phyloP scores from a whole-genome alignment of 1,140 invertebrate species.

The Monomorium pharaonis region DNA sequence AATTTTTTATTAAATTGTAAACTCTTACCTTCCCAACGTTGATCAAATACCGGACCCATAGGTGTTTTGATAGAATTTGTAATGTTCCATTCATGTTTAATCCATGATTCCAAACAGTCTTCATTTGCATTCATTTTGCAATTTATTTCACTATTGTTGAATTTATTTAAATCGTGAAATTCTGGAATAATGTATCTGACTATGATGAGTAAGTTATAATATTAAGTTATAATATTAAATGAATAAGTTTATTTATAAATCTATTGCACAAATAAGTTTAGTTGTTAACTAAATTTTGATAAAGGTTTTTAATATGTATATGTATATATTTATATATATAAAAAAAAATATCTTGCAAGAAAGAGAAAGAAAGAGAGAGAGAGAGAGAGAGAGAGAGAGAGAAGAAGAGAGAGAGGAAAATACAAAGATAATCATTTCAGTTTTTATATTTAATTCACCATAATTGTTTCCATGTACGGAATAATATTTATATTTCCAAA shows the following conservation, averaged over 20 bases:
- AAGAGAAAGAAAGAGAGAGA: no score
- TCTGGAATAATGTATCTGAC: not conserved
- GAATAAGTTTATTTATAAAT: not conserved
- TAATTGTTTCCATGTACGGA: not conserved
- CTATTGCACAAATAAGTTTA: no score
- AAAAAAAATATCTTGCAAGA: no score
- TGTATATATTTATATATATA: no score
- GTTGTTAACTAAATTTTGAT: not conserved
- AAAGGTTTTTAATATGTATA: no score
- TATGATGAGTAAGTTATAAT: not conserved
- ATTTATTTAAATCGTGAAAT: not conserved
- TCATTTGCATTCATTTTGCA: slow-evolving; percentile 18
- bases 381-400: no score
- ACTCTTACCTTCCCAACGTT: slow-evolving; percentile 68
- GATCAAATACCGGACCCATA: slow-evolving; percentile 63
- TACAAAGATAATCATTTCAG: no score
- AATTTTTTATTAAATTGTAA: not conserved
- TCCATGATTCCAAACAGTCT: slow-evolving; percentile 29
- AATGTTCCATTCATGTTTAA: not conserved
- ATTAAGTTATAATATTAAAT: not conserved
- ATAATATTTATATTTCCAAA: not conserved
- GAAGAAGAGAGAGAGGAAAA: no score
- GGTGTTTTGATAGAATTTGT: slow-evolving; percentile 26
- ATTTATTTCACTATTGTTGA: not conserved
- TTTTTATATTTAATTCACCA: slow-evolving; percentile 20